phyloP scores from a whole-genome alignment of 2,797 vertebrate species.

The Botia kubotai region DNA sequence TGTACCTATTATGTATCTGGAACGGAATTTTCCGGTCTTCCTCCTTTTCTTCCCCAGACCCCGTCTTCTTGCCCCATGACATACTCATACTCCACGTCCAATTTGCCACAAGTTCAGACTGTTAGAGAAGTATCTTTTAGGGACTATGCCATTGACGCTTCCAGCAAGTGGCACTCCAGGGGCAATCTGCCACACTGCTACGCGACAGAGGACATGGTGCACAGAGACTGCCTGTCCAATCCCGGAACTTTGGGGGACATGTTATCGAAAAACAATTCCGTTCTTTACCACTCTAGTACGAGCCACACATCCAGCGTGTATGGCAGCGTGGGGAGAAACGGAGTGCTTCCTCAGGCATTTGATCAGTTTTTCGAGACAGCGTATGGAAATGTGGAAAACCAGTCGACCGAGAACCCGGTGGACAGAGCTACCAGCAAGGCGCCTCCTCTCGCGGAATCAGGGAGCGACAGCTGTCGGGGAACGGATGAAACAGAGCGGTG shows the following conservation, averaged over 20 bases:
- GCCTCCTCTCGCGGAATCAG: constrained; percentile 78
- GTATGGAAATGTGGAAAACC: constrained; percentile 85
- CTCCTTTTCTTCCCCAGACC: constrained; percentile 97
- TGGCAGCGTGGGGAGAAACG: constrained; percentile 92
- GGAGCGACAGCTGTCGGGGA: constrained; percentile 83
- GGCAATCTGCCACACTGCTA: constrained; percentile 94
- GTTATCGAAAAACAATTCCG: constrained; percentile 88
- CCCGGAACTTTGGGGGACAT: constrained; percentile 88
- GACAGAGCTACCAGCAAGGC: constrained; percentile 84
- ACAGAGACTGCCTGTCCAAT: constrained; percentile 93
- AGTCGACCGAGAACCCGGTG: constrained; percentile 79
- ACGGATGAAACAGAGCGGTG: constrained; percentile 84
- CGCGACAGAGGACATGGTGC: constrained; percentile 91
- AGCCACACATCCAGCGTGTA: constrained; percentile 89
- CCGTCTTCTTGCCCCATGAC: constrained; percentile 96
- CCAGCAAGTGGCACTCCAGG: constrained; percentile 97
- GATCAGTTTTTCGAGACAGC: constrained; percentile 99
- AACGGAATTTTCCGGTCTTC: constrained; percentile 96
- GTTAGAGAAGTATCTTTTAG: constrained; percentile 98
- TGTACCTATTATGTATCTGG: constrained; percentile 99
- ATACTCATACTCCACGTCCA: constrained; percentile 95
- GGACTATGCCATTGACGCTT: constrained; percentile 95
- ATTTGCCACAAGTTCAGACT: constrained; percentile 95
- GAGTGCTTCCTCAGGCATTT: constrained; percentile 96
- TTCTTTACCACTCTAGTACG: constrained; percentile 85